Base-by-base conservation (phyloP, 2,888 invertebrate genomes). In the Drosophila hawaiiensis region DNA sequence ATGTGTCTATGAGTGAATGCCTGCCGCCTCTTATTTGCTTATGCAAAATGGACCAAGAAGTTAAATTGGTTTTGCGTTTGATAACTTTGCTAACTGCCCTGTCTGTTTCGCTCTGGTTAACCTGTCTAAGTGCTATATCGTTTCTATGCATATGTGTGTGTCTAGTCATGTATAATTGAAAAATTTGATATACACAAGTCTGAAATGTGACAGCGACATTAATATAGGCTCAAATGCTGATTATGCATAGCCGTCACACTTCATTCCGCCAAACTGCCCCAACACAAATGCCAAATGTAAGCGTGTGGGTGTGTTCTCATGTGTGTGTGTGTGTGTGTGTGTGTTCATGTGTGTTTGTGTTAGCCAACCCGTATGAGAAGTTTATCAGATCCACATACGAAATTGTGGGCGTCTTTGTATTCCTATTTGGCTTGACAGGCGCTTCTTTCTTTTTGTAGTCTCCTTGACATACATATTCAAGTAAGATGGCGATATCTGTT, bases 51-150 rank as follows among this genome's bases (percentile, higher is more conserved):
- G 78, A 82, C 69, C 74, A 78, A 90, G 83, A 90, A 87, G 86
- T 85, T 87, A 87, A 90, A 87, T 87, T 90, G 86, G 80, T 83
- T 86, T 90, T 82, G 71, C 78, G 76, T 84, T 87, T 89, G 82
- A 76, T 84, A 89, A 89, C 85, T 84, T 78, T 84, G 74, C 76
- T 78, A 69, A 70, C 68, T 80, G 73, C 29, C 60, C 67, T 47
- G 72, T 80, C 82, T 59, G 82, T 73, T 79, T 58, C 64, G 71
- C 72, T 75, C 59, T 59, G 74, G 37, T 78, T 74, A 74, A 64
- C 68, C 65, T 78, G 66, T 73, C 73, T 73, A 74, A 73, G 66
- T 65, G 67, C 69, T 80, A 71, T 68, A 70, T 63, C 78, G 67
- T 72, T 68, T 58, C 59, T 63, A 16, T 22, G 25, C 50, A 35